Conservation (phyloP, 1,140 invertebrate genomes). For the Aphelenchoides besseyi region DNA sequence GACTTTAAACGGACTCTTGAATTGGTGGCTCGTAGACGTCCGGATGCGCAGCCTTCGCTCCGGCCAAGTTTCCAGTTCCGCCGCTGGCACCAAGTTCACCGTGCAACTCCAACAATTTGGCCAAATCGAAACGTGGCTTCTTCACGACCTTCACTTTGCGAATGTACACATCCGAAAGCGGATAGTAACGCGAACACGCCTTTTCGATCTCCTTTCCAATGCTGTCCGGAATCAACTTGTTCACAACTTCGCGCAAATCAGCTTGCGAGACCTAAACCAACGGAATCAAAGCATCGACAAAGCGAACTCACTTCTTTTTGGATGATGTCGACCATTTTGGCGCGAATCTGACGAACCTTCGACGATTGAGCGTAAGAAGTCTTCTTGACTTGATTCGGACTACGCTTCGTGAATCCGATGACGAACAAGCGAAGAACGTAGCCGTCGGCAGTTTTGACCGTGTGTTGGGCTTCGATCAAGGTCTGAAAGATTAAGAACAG, state of each 20-base stretch:
- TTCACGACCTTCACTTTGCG: constrained; percentile 98
- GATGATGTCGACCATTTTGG: constrained; percentile 86
- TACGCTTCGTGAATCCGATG: constrained; percentile 97
- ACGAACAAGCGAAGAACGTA: constrained; percentile 93
- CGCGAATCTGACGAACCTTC: constrained; percentile 71
- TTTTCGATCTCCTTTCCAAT: constrained; percentile 99
- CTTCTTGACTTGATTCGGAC: constrained; percentile 84
- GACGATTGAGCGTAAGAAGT: constrained; percentile 96
- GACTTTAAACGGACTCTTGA: constrained; percentile 80
- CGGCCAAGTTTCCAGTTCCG: constrained; percentile 64
- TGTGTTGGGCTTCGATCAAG: constrained; percentile 89
- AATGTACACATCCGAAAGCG: constrained; percentile 95
- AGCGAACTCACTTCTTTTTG: constrained; percentile 73
- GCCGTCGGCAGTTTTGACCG: constrained; percentile 96
- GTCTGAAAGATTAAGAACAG: constrained; percentile 67
- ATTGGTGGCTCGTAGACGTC: constrained; percentile 98
- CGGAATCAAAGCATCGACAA: constrained; percentile 22
- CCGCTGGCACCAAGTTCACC: constrained; percentile 71
- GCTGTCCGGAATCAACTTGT: constrained; percentile 74
- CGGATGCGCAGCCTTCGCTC: constrained; percentile 75
- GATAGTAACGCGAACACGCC: constrained; percentile 89
- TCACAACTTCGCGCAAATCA: constrained; percentile 26
- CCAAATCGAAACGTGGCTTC: constrained; percentile 93
- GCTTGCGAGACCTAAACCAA: background rate
- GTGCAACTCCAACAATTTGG: constrained; percentile 91